phyloP scores from a whole-genome alignment of 2,888 invertebrate species.

The Sussaba pulchella region DNA sequence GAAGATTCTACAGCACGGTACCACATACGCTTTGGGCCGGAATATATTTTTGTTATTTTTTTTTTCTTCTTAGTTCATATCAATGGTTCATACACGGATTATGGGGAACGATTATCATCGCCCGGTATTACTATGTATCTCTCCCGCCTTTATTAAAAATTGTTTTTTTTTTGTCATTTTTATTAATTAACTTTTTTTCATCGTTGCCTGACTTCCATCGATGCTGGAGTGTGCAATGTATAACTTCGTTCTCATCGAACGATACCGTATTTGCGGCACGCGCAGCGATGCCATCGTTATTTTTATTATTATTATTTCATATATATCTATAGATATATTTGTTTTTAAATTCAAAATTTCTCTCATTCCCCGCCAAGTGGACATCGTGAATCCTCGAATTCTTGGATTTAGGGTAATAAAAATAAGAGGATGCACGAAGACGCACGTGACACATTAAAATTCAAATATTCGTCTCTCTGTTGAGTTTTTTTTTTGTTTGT shows the following conservation, averaged over 20 bases:
- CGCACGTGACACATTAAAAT: constrained; percentile 34
- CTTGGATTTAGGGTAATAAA: constrained; percentile 15
- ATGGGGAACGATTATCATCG: constrained; percentile 58
- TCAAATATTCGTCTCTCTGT: constrained; percentile 30
- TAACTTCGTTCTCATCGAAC: constrained; percentile 61
- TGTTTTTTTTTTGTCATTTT: constrained; percentile 23
- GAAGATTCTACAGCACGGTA: constrained; percentile 68
- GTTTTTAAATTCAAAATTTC: constrained; percentile 23
- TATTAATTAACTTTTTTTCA: constrained; percentile 20
- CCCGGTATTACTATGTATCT: constrained; percentile 55
- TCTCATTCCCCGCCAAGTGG: constrained; percentile 10
- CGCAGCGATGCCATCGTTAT: constrained; percentile 50
- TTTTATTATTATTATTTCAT: constrained; percentile 17
- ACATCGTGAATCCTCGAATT: constrained; percentile 17
- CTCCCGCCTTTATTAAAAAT: neutral
- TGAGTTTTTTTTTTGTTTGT: constrained; percentile 51
- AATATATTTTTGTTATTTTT: constrained; percentile 54
- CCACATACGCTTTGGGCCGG: constrained; percentile 65
- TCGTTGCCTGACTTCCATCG: constrained; percentile 21
- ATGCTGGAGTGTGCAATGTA: constrained; percentile 33
- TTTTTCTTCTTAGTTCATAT: constrained; percentile 50
- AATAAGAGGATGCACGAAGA: constrained; percentile 31
- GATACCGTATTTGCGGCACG: constrained; percentile 57
- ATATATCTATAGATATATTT: constrained; percentile 2
- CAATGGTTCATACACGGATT: constrained; percentile 58